phyloP scores from a whole-genome alignment of 2,113 vertebrate genomes.

The Vulpes lagopus region DNA sequence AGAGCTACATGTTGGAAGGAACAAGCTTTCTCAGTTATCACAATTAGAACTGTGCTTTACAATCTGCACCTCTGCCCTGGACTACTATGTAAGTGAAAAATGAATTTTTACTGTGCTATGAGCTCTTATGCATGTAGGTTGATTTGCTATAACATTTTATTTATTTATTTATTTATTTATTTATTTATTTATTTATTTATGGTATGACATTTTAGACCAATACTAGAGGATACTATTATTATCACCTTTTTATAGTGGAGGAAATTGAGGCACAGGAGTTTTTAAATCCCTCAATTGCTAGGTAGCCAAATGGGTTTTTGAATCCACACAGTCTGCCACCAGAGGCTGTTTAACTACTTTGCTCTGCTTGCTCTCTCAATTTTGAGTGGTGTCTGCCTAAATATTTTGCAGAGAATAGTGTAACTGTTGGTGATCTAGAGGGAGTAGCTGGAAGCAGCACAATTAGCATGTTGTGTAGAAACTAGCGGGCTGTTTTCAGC shows the following conservation, averaged over 20 bases:
- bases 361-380: neutral
- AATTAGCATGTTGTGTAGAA: neutral
- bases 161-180: too few relatives aligned
- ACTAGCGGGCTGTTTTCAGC: neutral
- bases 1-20: neutral
- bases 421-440: neutral
- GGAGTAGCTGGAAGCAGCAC: neutral
- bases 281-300: neutral
- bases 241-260: neutral
- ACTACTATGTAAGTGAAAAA: neutral
- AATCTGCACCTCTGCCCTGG: neutral
- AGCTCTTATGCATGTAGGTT: neutral
- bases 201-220: neutral
- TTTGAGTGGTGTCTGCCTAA: neutral
- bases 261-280: neutral
- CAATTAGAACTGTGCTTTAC: neutral
- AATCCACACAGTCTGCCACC: neutral
- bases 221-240: neutral
- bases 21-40: neutral
- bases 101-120: neutral
- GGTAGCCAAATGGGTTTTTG: neutral
- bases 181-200: too few relatives aligned
- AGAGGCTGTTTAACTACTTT: neutral
- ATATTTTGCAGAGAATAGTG: neutral
- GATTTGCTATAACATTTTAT: neutral